These are phyloP conservation scores for Syngnathus typhle DNA, from an alignment of 2,113 vertebrate species.

Conservation along the genomic window DNA sequence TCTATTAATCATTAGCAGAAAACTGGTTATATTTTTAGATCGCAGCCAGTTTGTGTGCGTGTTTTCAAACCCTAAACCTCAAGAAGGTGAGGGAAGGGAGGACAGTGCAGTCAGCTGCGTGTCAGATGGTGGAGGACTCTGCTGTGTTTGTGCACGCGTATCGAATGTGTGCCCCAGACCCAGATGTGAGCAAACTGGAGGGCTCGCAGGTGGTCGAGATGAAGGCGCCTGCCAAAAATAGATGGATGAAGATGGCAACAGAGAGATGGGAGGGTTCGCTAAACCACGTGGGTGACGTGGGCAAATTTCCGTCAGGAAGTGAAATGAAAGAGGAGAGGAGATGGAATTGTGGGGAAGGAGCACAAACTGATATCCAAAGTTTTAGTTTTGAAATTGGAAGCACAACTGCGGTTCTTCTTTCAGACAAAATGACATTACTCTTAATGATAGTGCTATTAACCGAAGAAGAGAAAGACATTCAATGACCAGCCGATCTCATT, in stretches of 20 bases:
- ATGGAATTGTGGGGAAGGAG: neutral
- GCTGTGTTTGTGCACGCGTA: slow-evolving; percentile 4
- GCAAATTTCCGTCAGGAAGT: slow-evolving; percentile 23
- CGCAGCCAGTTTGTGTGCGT: neutral
- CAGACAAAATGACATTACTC: slow-evolving; percentile 39
- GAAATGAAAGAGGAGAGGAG: slow-evolving; percentile 17
- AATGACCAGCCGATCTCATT: slow-evolving; percentile 23
- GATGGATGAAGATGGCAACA: slow-evolving; percentile 43
- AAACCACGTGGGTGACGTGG: slow-evolving; percentile 12
- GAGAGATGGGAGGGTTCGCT: slow-evolving; percentile 20
- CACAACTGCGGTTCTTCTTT: neutral
- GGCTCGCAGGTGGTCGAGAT: slow-evolving; percentile 73
- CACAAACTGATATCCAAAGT: neutral
- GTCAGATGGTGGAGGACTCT: neutral
- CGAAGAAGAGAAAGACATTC: slow-evolving; percentile 6
- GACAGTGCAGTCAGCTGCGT: slow-evolving; percentile 16
- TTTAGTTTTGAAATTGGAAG: too few relatives aligned
- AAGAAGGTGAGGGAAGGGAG: slow-evolving; percentile 24
- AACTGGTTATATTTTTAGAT: slow-evolving; percentile 49
- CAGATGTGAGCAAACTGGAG: slow-evolving; percentile 74
- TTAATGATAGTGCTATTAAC: slow-evolving; percentile 39
- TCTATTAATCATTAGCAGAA: slow-evolving; percentile 44
- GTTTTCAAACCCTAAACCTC: slow-evolving; percentile 25
- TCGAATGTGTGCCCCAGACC: slow-evolving; percentile 51
- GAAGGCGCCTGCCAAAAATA: slow-evolving; percentile 59